Percentiles rank a stretch among this genome's conserved stretches.
Evolutionary conservation across 2,888 invertebrate genomes (phyloP).

Genomic region (Perithous albicinctus): DNA sequence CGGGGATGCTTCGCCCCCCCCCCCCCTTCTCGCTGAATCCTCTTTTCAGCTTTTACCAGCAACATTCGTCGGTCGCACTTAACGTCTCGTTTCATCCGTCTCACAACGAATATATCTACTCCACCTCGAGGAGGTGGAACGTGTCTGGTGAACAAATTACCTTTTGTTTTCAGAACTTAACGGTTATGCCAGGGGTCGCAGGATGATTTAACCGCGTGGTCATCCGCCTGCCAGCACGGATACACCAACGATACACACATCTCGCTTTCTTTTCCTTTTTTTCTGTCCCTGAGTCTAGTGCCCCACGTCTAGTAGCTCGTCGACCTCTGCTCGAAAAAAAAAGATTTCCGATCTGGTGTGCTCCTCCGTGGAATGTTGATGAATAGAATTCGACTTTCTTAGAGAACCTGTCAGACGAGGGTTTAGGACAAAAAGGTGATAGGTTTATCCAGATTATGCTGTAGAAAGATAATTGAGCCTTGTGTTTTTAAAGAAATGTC

Average conservation of each 20-base stretch:
- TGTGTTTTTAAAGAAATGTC: conserved; percentile 17
- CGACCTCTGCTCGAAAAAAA: neutral
- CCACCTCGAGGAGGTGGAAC: conserved; percentile 71
- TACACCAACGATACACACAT: neutral
- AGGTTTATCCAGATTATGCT: conserved; percentile 67
- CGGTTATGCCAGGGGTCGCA: conserved; percentile 68
- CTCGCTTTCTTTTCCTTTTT: conserved; percentile 4
- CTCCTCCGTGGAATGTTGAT: conserved; percentile 60
- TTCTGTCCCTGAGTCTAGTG: neutral
- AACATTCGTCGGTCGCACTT: conserved; percentile 1
- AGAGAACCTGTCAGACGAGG: conserved; percentile 15
- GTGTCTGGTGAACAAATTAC: conserved; percentile 83
- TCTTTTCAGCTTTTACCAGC: conserved; percentile 13
- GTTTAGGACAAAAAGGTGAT: conserved; percentile 13
- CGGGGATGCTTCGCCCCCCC: conserved; percentile 65
- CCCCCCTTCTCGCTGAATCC: neutral
- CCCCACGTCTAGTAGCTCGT: conserved; percentile 36
- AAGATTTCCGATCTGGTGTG: conserved; percentile 58
- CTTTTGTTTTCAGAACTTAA: conserved; percentile 80
- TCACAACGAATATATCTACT: conserved; percentile 14
- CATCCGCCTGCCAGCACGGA: conserved; percentile 16
- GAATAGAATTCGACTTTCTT: conserved; percentile 55
- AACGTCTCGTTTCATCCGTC: conserved; percentile 8
- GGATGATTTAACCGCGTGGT: conserved; percentile 54
- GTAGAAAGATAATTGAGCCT: conserved; percentile 71